These are phyloP conservation scores for Petrocephalus schoutedeni DNA, from an alignment of 2,797 vertebrate genomes.

Conservation along the genomic window DNA sequence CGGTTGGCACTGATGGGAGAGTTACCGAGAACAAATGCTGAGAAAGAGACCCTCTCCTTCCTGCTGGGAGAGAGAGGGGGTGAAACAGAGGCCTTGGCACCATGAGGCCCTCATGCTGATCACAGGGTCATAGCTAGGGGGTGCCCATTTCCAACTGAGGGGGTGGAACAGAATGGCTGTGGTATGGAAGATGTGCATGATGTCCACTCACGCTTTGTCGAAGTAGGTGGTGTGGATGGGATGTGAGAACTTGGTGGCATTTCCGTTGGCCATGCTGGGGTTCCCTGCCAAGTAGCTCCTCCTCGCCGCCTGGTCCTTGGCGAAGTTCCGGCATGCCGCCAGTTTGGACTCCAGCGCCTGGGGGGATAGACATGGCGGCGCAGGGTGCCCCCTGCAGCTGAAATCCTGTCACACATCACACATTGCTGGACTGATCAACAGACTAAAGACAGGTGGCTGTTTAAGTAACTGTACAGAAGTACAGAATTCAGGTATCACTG, in stretches of 20 bases:
- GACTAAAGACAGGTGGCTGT: background rate
- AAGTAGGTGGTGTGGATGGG: slow-evolving; percentile 86
- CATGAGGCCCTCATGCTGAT: background rate
- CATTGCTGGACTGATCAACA: background rate
- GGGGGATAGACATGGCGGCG: slow-evolving; percentile 9
- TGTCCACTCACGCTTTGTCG: slow-evolving; percentile 82
- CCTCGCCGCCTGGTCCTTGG: slow-evolving; percentile 89
- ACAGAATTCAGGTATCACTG: background rate
- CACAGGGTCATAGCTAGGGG: background rate
- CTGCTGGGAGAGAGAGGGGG: slow-evolving; percentile 53
- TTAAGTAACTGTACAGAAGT: background rate
- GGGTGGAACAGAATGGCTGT: background rate
- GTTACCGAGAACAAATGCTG: slow-evolving; percentile 61
- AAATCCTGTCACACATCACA: background rate
- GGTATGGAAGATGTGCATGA: background rate
- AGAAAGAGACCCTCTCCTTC: slow-evolving; percentile 67
- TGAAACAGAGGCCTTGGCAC: background rate
- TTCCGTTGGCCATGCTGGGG: slow-evolving; percentile 68
- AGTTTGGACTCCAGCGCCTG: slow-evolving; percentile 96
- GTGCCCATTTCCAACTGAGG: background rate
- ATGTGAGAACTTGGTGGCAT: slow-evolving; percentile 82
- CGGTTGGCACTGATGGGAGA: slow-evolving; percentile 21
- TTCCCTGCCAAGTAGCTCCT: slow-evolving; percentile 80
- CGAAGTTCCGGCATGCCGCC: slow-evolving; percentile 91
- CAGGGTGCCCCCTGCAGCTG: background rate